Conservation (phyloP, 1,140 invertebrate genomes). For the Brachionus rubens region DNA sequence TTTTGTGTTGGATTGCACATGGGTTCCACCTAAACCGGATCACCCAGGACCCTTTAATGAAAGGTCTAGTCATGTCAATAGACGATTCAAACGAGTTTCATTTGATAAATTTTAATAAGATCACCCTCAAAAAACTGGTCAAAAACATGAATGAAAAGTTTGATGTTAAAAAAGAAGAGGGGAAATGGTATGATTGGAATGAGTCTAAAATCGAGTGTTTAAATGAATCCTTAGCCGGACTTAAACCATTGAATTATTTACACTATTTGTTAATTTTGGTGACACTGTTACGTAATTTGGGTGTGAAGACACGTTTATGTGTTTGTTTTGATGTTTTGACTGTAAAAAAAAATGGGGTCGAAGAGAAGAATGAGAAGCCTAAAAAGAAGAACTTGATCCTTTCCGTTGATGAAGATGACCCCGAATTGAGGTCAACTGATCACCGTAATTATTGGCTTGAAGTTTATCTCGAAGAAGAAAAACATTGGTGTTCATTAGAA, state of each 20-base stretch:
- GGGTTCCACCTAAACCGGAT: slow-evolving; percentile 18
- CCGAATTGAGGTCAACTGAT: not conserved
- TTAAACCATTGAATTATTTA: slow-evolving; percentile 7
- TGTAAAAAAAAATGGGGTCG: not conserved
- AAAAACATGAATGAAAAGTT: not conserved
- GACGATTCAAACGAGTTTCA: not conserved
- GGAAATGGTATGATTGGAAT: no score
- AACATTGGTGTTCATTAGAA: slow-evolving; percentile 3
- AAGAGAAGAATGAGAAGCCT: not conserved
- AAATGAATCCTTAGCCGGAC: not conserved
- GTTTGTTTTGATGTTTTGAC: slow-evolving; percentile 14
- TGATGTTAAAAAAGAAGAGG: no score
- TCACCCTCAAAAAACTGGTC: not conserved
- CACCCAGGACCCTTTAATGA: not conserved
- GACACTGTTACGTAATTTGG: not conserved
- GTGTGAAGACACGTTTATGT: slow-evolving; percentile 20
- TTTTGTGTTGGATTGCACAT: slow-evolving; percentile 36
- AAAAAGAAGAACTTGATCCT: slow-evolving; percentile 20
- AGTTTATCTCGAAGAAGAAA: slow-evolving; percentile 29
- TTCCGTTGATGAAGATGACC: slow-evolving; percentile 18
- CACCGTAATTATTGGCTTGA: slow-evolving; percentile 45
- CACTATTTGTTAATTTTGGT: slow-evolving; percentile 24
- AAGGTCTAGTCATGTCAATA: not conserved
- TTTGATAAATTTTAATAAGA: slow-evolving; percentile 20
- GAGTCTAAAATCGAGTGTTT: not conserved